Evolutionary conservation across 2,888 invertebrate species (phyloP), one percentile per base, ranked within the genome.

Genomic region (Oeneis ivallda): DNA sequence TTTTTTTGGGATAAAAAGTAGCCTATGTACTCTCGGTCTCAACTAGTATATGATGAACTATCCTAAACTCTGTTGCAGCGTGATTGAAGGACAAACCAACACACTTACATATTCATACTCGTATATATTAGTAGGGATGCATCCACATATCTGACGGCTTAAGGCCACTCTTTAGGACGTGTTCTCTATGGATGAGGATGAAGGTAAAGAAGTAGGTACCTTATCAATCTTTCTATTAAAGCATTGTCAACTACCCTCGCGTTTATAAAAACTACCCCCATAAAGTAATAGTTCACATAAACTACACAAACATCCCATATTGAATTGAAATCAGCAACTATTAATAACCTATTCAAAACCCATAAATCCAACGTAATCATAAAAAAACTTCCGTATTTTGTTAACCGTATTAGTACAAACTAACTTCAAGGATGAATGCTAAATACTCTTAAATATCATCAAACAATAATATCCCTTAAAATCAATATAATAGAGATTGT

Each of bases 401-500:
- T 56, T 53, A 37, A 53, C 34, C 37, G 50, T 13, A 52, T 26
- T n/a, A 1, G n/a, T 52, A n/a, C 13, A 32, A 15, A 49, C 49
- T 32, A 49, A 62, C 58, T 47, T 69, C 65, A 69, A 69, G 69
- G 69, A 62, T 62, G 41, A 56, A 41, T 56, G 41, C 11, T 39
- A 62, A 68, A 56, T 49, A 19, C 43, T 61, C 41, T 17, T 41
- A 41, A 43, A 50, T 34, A 43, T 26, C 1, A 39, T 43, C 50
- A 56, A 17, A 9, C 62, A 5, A 63, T 56, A 56, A 43, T 74
- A 72, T 50, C 49, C 68, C 77, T 76, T 77, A 73, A 67, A 72
- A 65, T 59, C 71, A 45, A 1, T 4, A 0, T 0, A 39, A 54
- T 70, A 65, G 41, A 26, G 39, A 15, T n/a, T 43, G 61, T 63